Evolutionary conservation across 37 sponge, comb jelly and placozoan species (phyloP).

Genomic region (Haliclona indistincta): DNA sequence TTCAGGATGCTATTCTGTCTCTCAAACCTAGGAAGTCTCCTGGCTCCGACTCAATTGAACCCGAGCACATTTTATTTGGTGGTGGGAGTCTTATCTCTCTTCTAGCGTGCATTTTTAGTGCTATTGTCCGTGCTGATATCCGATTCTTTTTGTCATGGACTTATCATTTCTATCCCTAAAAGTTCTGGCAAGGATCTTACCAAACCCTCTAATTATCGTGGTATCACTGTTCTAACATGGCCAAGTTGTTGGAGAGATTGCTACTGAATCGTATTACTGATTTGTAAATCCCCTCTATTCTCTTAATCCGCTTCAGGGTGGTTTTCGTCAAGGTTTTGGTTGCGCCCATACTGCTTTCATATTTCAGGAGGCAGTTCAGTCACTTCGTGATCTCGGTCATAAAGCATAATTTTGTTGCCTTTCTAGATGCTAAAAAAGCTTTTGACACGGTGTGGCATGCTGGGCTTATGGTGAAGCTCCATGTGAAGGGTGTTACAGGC

Average conservation of each 20-base stretch:
- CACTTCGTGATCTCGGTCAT: too few species aligned
- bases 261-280: too few species aligned
- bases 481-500: background rate
- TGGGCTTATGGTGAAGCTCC: background rate
- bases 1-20: background rate
- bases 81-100: background rate
- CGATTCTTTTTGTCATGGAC: background rate
- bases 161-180: slow-evolving; percentile 1
- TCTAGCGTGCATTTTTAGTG: too few species aligned
- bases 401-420: slow-evolving; percentile 1
- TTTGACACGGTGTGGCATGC: too few species aligned
- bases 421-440: slow-evolving; percentile 1
- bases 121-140: too few species aligned
- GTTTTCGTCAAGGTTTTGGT: background rate
- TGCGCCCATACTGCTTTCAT: slow-evolving; percentile 9
- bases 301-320: slow-evolving; percentile 10
- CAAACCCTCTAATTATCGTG: slow-evolving; percentile 2
- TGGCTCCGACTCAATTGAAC: background rate
- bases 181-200: background rate
- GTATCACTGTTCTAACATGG: too few species aligned
- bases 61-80: background rate
- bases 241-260: too few species aligned
- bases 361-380: background rate
- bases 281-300: too few species aligned
- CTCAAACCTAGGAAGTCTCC: background rate